These are phyloP conservation scores for Acropternis orthonyx DNA, from an alignment of 2,797 vertebrate species.

Conservation along the genomic window DNA sequence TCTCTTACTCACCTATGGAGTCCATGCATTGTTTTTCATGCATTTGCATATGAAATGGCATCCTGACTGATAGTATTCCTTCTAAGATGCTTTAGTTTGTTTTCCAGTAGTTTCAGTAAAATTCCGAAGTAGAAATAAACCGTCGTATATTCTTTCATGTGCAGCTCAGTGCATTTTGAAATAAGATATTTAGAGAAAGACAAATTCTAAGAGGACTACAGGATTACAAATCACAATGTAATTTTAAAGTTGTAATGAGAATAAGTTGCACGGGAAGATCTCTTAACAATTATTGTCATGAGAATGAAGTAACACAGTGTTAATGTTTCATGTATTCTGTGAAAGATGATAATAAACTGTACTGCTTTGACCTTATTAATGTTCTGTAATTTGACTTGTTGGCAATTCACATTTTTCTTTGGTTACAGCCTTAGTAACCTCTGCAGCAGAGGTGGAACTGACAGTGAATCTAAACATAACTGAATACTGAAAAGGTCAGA, in stretches of 20 bases:
- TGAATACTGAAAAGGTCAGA: slow-evolving; percentile 36
- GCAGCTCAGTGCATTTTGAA: neutral
- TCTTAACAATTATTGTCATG: slow-evolving; percentile 40
- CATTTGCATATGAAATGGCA: neutral
- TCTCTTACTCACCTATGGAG: neutral
- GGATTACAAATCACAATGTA: slow-evolving; percentile 41
- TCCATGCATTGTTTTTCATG: neutral
- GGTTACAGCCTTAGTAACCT: slow-evolving; percentile 21
- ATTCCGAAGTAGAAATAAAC: neutral
- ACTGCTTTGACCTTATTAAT: slow-evolving; percentile 60
- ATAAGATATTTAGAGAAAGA: slow-evolving; percentile 38
- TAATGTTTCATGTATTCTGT: slow-evolving; percentile 29
- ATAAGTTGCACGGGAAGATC: slow-evolving; percentile 2
- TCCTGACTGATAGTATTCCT: neutral
- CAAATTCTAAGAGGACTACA: slow-evolving; percentile 9
- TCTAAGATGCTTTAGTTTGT: neutral
- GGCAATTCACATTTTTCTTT: slow-evolving; percentile 17
- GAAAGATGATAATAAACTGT: slow-evolving; percentile 50
- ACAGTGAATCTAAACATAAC: slow-evolving; percentile 5
- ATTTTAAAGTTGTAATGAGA: slow-evolving; percentile 46
- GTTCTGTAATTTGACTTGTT: slow-evolving; percentile 45
- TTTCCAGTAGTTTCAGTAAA: neutral
- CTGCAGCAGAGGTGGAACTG: slow-evolving; percentile 6
- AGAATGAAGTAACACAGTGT: slow-evolving; percentile 27
- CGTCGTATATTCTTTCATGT: neutral